Conservation (phyloP, 2,797 vertebrate species). For the Morelia viridis region DNA sequence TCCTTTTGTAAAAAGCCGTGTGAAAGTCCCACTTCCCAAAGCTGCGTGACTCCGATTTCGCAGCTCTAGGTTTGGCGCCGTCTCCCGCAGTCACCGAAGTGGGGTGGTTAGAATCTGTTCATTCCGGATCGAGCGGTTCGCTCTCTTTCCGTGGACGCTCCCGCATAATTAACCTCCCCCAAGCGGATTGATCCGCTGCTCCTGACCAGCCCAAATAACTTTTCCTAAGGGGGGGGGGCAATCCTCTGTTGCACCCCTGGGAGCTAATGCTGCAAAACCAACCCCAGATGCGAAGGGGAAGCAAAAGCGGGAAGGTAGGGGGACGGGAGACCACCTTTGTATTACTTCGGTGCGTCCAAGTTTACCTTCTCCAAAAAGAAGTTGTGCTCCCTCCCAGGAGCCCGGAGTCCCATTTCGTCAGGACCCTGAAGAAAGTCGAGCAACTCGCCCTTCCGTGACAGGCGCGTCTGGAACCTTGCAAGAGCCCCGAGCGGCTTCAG, state of each 20-base stretch:
- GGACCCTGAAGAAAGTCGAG: background rate
- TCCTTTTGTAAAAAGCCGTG: background rate
- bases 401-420: background rate
- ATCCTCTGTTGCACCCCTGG: background rate
- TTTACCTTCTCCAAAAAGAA: background rate
- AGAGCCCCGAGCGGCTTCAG: slow-evolving; percentile 70
- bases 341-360: background rate
- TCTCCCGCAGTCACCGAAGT: background rate
- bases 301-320: background rate
- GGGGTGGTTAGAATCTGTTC: background rate
- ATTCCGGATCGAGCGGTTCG: background rate
- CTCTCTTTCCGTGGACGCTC: background rate
- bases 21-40: background rate
- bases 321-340: background rate
- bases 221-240: background rate
- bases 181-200: background rate
- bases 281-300: background rate
- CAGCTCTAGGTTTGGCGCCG: background rate
- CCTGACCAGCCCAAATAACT: background rate
- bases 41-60: background rate
- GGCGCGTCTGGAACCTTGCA: slow-evolving; percentile 41
- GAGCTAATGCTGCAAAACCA: background rate
- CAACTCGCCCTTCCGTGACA: slow-evolving; percentile 6
- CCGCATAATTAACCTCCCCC: background rate
- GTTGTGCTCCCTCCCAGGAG: background rate